Evolutionary conservation across 2,888 invertebrate species (phyloP), one percentile per base, ranked within the genome.

Genomic region (Leptopilina drosophilae): DNA sequence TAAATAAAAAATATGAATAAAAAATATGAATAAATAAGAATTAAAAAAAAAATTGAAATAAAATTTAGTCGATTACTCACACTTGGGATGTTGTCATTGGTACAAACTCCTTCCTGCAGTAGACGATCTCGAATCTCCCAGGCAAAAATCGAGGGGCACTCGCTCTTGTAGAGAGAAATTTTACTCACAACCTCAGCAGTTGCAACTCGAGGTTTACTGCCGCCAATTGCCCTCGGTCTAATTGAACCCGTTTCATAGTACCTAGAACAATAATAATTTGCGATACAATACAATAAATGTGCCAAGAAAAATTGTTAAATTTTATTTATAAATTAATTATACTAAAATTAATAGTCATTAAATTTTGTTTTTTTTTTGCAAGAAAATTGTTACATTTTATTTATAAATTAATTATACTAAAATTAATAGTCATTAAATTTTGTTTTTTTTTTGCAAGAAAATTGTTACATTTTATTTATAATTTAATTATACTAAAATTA

Each of bases 201-300:
- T 53, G 98, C 98, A 80, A 98, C 98, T 73, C 98, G 94, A 0
- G 98, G 98, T 92, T 98, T 98, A 67, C 98, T 98, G 78, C 98
- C 98, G 42, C 98, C 98, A 88, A 99, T 99, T 56, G 98, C 98
- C 40, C 98, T 94, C 11, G 98, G 98, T 88, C 98, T 94, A 88
- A 99, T 99, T 64, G 98, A 98, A 66, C 98, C 98, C 75, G 98
- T 98, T 93, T 99, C 98, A 93, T 99, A 98, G 93, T 98, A 98
- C 93, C 97, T 97, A 93, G 87, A 91, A 88, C 87, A 91, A 87
- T 90, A 91, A 89, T 87, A 90, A 87, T 89, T 91, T 91, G 89
- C 91, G 88, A 89, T 90, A 89, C 88, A 90, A 90, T 90, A 86
- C 87, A 87, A 89, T 85, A 88, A 82, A 82, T 75, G 73, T 64